Evolutionary conservation across 1,140 invertebrate genomes (phyloP).

Genomic region (Nomia melanderi): DNA sequence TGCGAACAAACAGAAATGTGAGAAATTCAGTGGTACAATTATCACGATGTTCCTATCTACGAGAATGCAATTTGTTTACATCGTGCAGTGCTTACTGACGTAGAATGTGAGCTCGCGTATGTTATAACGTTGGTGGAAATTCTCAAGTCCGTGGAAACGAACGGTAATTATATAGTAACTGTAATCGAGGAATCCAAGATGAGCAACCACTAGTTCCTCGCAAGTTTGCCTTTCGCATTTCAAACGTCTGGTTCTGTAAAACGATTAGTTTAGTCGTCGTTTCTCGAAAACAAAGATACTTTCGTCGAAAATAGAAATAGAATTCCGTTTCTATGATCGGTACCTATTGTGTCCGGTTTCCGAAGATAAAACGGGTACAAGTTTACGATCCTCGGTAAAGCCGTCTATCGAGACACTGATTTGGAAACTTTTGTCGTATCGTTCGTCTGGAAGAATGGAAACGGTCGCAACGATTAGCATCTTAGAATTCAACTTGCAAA

Average conservation of each 20-base stretch:
- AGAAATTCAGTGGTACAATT: slow-evolving; percentile 15
- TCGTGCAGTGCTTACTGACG: slow-evolving; percentile 85
- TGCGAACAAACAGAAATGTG: slow-evolving; percentile 81
- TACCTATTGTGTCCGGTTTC: slow-evolving; percentile 87
- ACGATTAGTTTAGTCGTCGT: too few relatives aligned
- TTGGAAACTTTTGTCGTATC: slow-evolving; percentile 93
- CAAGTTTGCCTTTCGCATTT: slow-evolving; percentile 91
- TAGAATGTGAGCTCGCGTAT: slow-evolving; percentile 93
- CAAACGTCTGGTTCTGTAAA: slow-evolving; percentile 88
- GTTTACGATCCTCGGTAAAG: slow-evolving; percentile 86
- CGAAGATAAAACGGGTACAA: slow-evolving; percentile 84
- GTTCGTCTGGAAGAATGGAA: slow-evolving; percentile 85
- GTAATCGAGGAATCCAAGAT: slow-evolving; percentile 94
- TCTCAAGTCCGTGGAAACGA: slow-evolving; percentile 91
- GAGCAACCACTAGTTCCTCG: slow-evolving; percentile 93
- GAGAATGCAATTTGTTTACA: slow-evolving; percentile 22
- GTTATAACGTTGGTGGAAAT: slow-evolving; percentile 90
- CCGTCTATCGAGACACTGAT: slow-evolving; percentile 92
- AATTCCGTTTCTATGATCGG: not conserved
- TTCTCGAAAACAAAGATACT: too few relatives aligned
- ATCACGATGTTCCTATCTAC: not conserved
- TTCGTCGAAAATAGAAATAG: too few relatives aligned
- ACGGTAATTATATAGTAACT: slow-evolving; percentile 93
- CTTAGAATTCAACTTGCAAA: not conserved
- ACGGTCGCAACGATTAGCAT: not conserved